A percentile compares a stretch with the other conserved stretches of the same genome.
Conservation (phyloP, 2,888 invertebrate genomes). For the Andricus quercusramuli region DNA sequence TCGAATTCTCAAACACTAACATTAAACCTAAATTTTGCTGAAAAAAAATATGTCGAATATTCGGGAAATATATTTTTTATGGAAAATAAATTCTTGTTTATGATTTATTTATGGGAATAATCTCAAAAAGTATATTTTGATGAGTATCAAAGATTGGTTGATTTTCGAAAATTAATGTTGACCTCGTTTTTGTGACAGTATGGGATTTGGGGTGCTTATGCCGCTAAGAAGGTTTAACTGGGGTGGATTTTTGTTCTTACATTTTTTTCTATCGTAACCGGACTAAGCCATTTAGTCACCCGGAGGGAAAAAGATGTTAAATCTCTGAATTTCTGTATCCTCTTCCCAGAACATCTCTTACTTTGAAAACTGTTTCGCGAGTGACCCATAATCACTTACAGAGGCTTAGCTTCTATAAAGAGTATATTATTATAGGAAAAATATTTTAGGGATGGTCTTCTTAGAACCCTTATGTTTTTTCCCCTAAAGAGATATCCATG, state of each 20-base stretch:
- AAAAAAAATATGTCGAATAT: too few relatives aligned
- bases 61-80: too few relatives aligned
- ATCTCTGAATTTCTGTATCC: neutral
- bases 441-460: neutral
- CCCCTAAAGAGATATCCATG: neutral
- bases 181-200: neutral
- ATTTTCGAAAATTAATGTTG: neutral
- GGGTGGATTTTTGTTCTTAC: conserved; percentile 5
- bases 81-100: too few relatives aligned
- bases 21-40: neutral
- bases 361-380: neutral
- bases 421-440: neutral
- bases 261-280: conserved; percentile 1
- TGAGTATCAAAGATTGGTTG: too few relatives aligned
- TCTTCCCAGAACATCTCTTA: neutral
- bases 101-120: too few relatives aligned
- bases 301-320: neutral
- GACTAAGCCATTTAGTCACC: conserved; percentile 5
- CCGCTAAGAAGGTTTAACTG: neutral
- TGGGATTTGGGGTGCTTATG: neutral
- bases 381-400: neutral
- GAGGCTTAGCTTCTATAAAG: neutral
- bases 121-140: too few relatives aligned
- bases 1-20: neutral
- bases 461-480: neutral